Evolutionary conservation across 2,113 vertebrate genomes (phyloP), one percentile per base, ranked within the genome.

Genomic region (Phrynocephalus versicolor): DNA sequence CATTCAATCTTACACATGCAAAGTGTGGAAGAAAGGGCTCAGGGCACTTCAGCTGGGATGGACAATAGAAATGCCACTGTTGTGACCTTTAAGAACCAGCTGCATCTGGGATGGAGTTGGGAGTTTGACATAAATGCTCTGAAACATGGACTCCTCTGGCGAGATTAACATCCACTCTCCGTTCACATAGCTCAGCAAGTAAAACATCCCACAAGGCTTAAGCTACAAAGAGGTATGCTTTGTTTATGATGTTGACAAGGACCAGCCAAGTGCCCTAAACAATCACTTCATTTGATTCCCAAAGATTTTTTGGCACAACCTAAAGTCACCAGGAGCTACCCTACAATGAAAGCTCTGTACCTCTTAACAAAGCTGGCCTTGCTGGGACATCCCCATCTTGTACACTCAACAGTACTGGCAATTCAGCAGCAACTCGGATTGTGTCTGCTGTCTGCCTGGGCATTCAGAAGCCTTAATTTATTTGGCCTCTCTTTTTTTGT

Each of bases 351-450:
- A 39, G 62, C 27, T 23, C 8, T 12, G 82, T 37, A 64, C 83
- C 58, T 57, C 51, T 73, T 92, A 9, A 21, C 33, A 88, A 23
- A 64, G 8, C 79, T 83, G 74, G 57, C 13, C 4, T 69, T 82
- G 15, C 5, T 84, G 57, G 37, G 41, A 2, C 57, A 9, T 62
- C 85, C 57, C 45, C 65, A 0, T 72, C 88, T 39, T 33, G 55
- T 83, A 13, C 77, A 30, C 70, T 85, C 27, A 60, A 74, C 18
- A 64, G 69, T 64, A 14, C 65, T 23, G 15, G 51, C 57, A 16
- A 16, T 83, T 55, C 76, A 12, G 4, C 65, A 71, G 79, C 19
- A 78, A 69, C 67, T 0, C 0, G 18, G 55, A 64, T 45, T 64
- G 55, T 51, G 71, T 80, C 7, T 77, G 0, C 35, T 8, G 30